Evolutionary conservation across 2,888 invertebrate species (phyloP).

Genomic region (Scaptomyza polygonia): DNA sequence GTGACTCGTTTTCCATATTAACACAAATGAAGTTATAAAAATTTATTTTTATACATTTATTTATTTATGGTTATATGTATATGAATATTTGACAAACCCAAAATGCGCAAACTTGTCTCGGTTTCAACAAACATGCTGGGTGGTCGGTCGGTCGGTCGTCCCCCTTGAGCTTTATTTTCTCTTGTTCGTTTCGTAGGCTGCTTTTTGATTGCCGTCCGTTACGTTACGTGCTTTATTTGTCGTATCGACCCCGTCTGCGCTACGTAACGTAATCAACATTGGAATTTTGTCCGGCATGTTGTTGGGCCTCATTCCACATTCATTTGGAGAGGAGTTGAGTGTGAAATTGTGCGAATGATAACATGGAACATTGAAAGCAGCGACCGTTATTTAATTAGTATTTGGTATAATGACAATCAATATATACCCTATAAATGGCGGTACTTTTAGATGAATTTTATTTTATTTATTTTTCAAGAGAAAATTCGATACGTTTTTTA

Average conservation of each 20-base stretch:
- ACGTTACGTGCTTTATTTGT: constrained; percentile 3
- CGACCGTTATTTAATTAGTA: not conserved
- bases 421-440: not conserved
- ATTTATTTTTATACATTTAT: constrained; percentile 62
- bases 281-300: constrained; percentile 12
- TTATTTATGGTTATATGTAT: too few species aligned
- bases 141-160: constrained; percentile 44
- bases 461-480: too few species aligned
- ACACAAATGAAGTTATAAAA: constrained; percentile 81
- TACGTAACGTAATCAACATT: constrained; percentile 20
- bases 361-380: not conserved
- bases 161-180: constrained; percentile 25
- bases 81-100: too few species aligned
- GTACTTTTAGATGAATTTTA: too few species aligned
- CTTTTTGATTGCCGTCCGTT: not conserved
- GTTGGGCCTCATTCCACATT: constrained; percentile 18
- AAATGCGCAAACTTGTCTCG: constrained; percentile 75
- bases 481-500: too few species aligned
- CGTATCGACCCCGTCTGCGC: not conserved
- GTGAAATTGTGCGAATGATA: constrained; percentile 46
- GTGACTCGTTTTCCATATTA: constrained; percentile 71
- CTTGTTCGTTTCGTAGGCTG: not conserved
- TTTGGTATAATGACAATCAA: not conserved
- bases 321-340: constrained; percentile 27
- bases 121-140: constrained; percentile 39